Evolutionary conservation across 2,113 vertebrate species (phyloP), one percentile per base, ranked within the genome.

Genomic region (Phainopepla nitens): DNA sequence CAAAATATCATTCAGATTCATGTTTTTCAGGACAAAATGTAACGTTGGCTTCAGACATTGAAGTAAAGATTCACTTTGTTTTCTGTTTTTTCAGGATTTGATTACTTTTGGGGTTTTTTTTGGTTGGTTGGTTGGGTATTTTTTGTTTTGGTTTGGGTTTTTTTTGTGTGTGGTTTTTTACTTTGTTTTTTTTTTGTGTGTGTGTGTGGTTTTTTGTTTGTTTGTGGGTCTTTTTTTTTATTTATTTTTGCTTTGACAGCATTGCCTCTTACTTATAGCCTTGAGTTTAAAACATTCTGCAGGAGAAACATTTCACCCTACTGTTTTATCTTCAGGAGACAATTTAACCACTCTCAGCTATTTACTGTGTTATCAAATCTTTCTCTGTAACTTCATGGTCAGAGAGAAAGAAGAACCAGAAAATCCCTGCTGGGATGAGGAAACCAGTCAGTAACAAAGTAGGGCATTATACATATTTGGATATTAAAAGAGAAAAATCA

Each of bases 291-390:
- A 93, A 64, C 69, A 57, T 86, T 78, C 79, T 79, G 31, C 76
- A 82, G 72, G 56, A 68, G 76, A 90, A 92, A 60, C 72, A 89
- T 24, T 84, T 65, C 44, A 83, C 31, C 53, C 80, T 72, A 56
- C 68, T 94, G 72, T 42, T 94, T 84, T 94, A 96, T 69, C 88
- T 94, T 84, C 90, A 95, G 86, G 76, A 95, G 94, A 79, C 47
- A 81, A 71, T 89, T 95, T 68, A 87, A 84, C 82, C 72, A 93
- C 42, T 87, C 77, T 95, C 57, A 93, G 82, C 60, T 92, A 81
- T 95, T 95, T 81, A 94, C 47, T 89, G 60, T 71, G 41, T 41
- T 94, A 70, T 95, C 90, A 54, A 60, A 89, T 64, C 64, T 96
- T 86, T 25, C 54, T 65, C 61, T 85, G 23, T 58, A 69, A 36